Conservation (phyloP, 2,797 vertebrate genomes). For the Vespertilio murinus region DNA sequence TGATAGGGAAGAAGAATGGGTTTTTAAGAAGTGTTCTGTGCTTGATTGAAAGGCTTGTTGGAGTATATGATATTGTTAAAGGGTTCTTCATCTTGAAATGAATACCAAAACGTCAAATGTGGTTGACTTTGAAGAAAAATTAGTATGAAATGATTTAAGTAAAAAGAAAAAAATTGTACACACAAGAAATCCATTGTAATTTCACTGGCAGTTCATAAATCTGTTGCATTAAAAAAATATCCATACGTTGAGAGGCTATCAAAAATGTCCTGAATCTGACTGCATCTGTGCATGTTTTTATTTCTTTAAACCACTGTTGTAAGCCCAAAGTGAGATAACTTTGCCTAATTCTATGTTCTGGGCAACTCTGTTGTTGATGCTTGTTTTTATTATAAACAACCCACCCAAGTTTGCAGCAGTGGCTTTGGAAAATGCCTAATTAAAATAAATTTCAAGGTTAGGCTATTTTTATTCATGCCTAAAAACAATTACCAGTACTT, state of each 20-base stretch:
- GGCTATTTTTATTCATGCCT: constrained; percentile 67
- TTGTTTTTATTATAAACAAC: constrained; percentile 69
- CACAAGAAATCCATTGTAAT: not conserved
- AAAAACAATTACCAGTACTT: constrained; percentile 53
- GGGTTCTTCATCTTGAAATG: not conserved
- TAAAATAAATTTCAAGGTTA: constrained; percentile 66
- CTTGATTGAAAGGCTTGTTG: constrained; percentile 7
- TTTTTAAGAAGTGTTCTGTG: constrained; percentile 25
- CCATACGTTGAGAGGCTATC: constrained; percentile 4
- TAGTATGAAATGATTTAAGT: not conserved
- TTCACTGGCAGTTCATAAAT: constrained; percentile 13
- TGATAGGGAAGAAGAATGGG: not conserved
- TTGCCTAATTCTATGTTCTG: constrained; percentile 37
- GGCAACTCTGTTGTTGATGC: not conserved
- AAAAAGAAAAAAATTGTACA: no score
- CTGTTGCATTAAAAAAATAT: not conserved
- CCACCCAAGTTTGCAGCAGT: constrained; percentile 47
- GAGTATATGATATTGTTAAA: not conserved
- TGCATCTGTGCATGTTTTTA: constrained; percentile 7
- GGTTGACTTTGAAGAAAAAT: constrained; percentile 9
- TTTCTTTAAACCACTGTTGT: constrained; percentile 41
- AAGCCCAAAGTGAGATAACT: constrained; percentile 34
- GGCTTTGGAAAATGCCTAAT: constrained; percentile 55
- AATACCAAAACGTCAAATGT: not conserved
- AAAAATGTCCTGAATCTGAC: constrained; percentile 1